A percentile compares a stretch with the other conserved stretches of the same genome.
phyloP scores from a whole-genome alignment of 1,140 invertebrate species.

The Brachionus sp. region DNA sequence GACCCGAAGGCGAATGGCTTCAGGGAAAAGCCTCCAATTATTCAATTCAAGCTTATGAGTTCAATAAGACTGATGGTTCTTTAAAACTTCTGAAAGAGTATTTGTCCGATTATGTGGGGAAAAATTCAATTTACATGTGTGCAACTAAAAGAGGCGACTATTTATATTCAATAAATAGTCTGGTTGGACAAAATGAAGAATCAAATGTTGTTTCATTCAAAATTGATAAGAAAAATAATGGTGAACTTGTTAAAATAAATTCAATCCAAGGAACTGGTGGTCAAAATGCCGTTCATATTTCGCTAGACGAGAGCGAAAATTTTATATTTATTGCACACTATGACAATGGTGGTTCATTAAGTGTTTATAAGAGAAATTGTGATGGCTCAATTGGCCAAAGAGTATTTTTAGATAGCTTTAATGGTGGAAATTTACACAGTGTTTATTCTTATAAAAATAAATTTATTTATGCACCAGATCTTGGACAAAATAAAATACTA shows the following conservation, averaged over 20 bases:
- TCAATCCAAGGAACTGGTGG: background rate
- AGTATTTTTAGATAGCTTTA: conserved; percentile 34
- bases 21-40: conserved; percentile 13
- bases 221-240: conserved; percentile 41
- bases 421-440: conserved; percentile 22
- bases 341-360: conserved; percentile 2
- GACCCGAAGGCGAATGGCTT: conserved; percentile 9
- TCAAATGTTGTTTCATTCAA: conserved; percentile 25
- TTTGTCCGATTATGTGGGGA: background rate
- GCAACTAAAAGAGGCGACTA: conserved; percentile 28
- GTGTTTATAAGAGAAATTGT: conserved; percentile 15
- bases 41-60: conserved; percentile 15
- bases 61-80: background rate
- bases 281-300: conserved; percentile 32
- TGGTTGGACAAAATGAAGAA: conserved; percentile 6
- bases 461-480: conserved; percentile 32
- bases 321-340: conserved; percentile 1
- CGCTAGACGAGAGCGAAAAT: conserved; percentile 16
- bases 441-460: conserved; percentile 39
- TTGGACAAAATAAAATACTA: conserved; percentile 13
- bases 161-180: background rate
- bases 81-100: conserved; percentile 2
- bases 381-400: conserved; percentile 13
- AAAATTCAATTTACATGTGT: conserved; percentile 35
- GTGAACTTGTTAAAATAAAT: conserved; percentile 20